Percentiles rank a stretch among this genome's conserved stretches.
Conservation (phyloP, 1,140 invertebrate genomes). For the Nasonia giraulti region DNA sequence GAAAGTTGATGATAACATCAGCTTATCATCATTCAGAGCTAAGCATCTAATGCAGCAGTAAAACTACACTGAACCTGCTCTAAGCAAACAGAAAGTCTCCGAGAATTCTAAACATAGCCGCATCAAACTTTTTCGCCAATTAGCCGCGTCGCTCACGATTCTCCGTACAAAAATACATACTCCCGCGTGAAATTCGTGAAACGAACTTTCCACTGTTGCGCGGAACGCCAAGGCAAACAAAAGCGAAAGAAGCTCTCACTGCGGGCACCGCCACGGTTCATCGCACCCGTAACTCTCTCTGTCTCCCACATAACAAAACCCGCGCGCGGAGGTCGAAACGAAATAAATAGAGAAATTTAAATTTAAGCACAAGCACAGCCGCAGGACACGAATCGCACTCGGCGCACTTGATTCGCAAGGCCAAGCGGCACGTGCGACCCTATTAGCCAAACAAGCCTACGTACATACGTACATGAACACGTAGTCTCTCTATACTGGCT, state of each 20-base stretch:
- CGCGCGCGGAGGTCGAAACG: neutral
- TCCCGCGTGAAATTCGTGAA: neutral
- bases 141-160: neutral
- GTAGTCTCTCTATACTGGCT: neutral
- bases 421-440: constrained; percentile 40
- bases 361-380: too few species aligned
- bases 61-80: neutral
- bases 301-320: neutral
- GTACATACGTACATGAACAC: neutral
- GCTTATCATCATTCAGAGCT: neutral
- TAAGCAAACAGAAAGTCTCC: neutral
- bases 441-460: constrained; percentile 45
- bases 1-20: neutral
- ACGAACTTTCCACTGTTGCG: neutral
- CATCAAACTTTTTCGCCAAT: neutral
- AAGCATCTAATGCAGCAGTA: neutral
- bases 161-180: neutral
- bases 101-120: neutral
- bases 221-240: neutral
- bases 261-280: neutral
- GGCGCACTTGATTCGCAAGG: constrained; percentile 35
- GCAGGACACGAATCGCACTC: neutral
- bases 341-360: neutral
- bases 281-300: neutral
- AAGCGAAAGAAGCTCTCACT: neutral